Evolutionary conservation across 2,113 vertebrate genomes (phyloP).

Genomic region (Cranoglanis bouderius): DNA sequence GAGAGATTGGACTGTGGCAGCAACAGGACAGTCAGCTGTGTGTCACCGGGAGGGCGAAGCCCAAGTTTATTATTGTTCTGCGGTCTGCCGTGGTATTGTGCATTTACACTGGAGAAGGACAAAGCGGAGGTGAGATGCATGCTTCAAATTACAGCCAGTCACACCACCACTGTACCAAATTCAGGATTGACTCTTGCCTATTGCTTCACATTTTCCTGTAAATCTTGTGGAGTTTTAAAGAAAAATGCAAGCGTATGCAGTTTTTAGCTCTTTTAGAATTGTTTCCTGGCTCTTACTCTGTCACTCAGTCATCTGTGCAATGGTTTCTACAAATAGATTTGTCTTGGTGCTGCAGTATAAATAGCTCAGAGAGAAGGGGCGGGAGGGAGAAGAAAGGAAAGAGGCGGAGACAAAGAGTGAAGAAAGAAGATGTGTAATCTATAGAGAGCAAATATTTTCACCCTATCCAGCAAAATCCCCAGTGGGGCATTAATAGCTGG

Average conservation of each 20-base stretch:
- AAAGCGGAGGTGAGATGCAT: constrained; percentile 18
- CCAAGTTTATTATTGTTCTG: constrained; percentile 28
- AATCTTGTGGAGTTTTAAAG: background rate
- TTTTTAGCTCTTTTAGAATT: constrained; percentile 14
- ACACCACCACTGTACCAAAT: background rate
- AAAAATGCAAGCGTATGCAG: background rate
- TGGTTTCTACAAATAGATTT: constrained; percentile 50
- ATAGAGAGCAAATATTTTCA: constrained; percentile 41
- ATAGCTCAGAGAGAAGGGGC: constrained; percentile 47
- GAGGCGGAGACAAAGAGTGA: constrained; percentile 21
- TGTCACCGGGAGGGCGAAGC: background rate
- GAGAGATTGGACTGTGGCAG: background rate
- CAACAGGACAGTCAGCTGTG: constrained; percentile 1
- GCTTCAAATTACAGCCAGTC: constrained; percentile 9
- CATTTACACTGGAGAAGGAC: constrained; percentile 16
- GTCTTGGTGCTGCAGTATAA: constrained; percentile 47
- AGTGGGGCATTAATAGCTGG: background rate
- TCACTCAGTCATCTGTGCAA: constrained; percentile 11
- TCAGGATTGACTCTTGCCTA: background rate
- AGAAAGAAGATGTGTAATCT: constrained; percentile 18
- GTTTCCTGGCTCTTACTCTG: background rate
- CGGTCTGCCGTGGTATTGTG: constrained; percentile 6
- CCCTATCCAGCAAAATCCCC: background rate
- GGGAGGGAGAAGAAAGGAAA: constrained; percentile 8
- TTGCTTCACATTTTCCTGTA: background rate